These are phyloP conservation scores for Molothrus aeneus DNA, from an alignment of 2,797 vertebrate species.

Conservation along the genomic window DNA sequence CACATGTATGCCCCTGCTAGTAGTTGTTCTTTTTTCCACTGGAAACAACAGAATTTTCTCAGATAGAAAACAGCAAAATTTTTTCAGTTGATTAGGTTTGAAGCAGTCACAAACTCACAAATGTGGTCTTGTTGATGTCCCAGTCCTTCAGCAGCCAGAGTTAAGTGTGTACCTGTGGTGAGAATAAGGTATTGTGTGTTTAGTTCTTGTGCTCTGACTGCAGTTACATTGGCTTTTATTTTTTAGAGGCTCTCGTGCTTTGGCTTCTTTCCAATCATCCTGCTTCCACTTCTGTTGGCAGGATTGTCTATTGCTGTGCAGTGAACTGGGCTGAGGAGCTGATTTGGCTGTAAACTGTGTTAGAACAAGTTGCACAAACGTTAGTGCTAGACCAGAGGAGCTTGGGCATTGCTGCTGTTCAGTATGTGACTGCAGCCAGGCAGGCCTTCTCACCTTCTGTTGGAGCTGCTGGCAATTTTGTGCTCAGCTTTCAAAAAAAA, in stretches of 20 bases:
- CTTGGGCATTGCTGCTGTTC: not conserved
- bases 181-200: not conserved
- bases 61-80: not conserved
- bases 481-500: not conserved
- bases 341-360: not conserved
- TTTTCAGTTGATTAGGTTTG: not conserved
- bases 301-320: not conserved
- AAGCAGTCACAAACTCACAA: not conserved
- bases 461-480: not conserved
- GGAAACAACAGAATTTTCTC: not conserved
- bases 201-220: not conserved
- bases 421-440: not conserved
- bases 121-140: rapidly evolving
- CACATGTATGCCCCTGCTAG: not conserved
- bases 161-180: not conserved
- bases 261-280: not conserved
- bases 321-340: not conserved
- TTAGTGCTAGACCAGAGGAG: not conserved
- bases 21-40: not conserved
- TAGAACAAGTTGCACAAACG: not conserved
- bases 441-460: not conserved
- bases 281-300: not conserved
- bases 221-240: not conserved
- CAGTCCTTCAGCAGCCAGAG: not conserved
- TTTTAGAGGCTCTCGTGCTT: not conserved